These are phyloP conservation scores for Caenorhabditis macrosperma DNA, from an alignment of 2,888 invertebrate genomes.

Conservation along the genomic window DNA sequence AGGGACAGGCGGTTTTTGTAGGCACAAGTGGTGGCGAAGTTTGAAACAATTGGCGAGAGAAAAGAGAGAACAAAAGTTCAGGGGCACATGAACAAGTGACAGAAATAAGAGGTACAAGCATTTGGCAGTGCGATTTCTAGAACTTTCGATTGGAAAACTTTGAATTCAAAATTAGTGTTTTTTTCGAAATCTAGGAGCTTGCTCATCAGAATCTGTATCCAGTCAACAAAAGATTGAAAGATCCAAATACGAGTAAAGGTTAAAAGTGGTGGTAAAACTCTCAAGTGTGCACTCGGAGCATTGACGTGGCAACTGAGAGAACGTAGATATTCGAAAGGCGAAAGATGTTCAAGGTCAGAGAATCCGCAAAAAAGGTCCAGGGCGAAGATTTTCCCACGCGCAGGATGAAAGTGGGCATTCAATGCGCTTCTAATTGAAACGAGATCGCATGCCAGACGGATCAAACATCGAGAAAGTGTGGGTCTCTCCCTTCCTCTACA, in stretches of 20 bases:
- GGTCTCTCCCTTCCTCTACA: background rate
- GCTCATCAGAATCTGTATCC: no score
- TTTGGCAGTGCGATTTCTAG: no score
- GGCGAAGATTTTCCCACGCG: background rate
- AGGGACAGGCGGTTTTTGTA: conserved; percentile 6
- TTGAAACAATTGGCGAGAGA: background rate
- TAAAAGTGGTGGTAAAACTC: background rate
- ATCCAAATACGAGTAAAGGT: background rate
- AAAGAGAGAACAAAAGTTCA: conserved; percentile 1
- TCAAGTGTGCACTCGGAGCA: background rate
- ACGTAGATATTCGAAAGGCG: background rate
- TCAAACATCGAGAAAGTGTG: conserved; percentile 14
- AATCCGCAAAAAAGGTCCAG: background rate
- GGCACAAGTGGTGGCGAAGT: background rate
- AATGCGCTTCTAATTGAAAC: conserved; percentile 2
- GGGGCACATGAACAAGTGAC: background rate
- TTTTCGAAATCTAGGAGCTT: no score
- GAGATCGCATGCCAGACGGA: background rate
- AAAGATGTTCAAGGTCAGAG: conserved; percentile 5
- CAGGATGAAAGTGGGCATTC: background rate
- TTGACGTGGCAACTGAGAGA: background rate
- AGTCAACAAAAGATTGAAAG: background rate
- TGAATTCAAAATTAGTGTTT: no score
- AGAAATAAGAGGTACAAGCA: background rate
- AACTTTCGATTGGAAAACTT: no score